Percentiles rank a stretch among this genome's conserved stretches.
These are phyloP conservation scores for Brachypterus glaber DNA, from an alignment of 2,888 invertebrate genomes.

Conservation along the genomic window DNA sequence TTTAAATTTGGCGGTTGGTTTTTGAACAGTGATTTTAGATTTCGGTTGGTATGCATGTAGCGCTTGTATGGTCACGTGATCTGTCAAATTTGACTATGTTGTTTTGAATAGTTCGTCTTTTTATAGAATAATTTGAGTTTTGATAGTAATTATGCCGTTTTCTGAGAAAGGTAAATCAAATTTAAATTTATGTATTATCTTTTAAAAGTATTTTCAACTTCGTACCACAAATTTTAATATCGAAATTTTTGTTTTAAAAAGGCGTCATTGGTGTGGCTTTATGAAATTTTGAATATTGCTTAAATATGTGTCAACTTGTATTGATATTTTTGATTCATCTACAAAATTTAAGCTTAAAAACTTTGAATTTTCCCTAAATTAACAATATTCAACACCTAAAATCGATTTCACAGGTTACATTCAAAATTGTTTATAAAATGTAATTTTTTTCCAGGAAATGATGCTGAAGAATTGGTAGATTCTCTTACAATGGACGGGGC, in stretches of 20 bases:
- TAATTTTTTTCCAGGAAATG: constrained; percentile 26
- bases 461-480: constrained; percentile 29
- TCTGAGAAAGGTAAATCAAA: constrained; percentile 27
- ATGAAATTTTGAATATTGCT: constrained; percentile 20
- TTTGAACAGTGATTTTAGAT: constrained; percentile 14
- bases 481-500: constrained; percentile 29
- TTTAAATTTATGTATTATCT: background rate
- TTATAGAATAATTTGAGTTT: constrained; percentile 21
- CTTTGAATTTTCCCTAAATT: constrained; percentile 9
- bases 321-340: background rate
- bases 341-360: too few relatives aligned
- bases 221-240: background rate
- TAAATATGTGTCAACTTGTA: constrained; percentile 6
- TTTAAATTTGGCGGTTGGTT: constrained; percentile 16
- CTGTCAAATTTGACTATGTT: constrained; percentile 33
- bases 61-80: constrained; percentile 28
- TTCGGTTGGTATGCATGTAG: constrained; percentile 18
- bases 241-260: constrained; percentile 24
- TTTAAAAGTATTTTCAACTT: too few relatives aligned
- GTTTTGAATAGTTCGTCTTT: constrained; percentile 33
- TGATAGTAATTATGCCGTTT: constrained; percentile 27
- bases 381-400: background rate
- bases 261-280: constrained; percentile 22
- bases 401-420: background rate
- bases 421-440: constrained; percentile 1